Evolutionary conservation across 1,140 invertebrate genomes (phyloP).

Genomic region (Gryon sp.): DNA sequence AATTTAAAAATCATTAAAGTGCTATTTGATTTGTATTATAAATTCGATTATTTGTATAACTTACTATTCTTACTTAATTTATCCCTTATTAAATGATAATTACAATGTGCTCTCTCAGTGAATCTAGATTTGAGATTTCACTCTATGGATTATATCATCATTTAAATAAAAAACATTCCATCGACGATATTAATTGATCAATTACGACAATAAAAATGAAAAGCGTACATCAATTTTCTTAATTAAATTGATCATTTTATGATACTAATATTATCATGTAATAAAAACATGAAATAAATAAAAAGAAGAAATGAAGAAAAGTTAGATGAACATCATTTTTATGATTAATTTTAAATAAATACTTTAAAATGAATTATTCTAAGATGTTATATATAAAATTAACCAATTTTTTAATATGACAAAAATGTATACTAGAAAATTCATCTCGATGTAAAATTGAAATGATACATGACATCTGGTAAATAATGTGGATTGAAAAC

Average conservation of each 20-base stretch:
- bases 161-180: slow-evolving; percentile 18
- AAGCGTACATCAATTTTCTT: slow-evolving; percentile 15
- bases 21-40: too few relatives aligned
- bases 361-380: slow-evolving; percentile 16
- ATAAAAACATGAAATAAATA: too few relatives aligned
- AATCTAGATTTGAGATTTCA: slow-evolving; percentile 7
- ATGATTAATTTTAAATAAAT: too few relatives aligned
- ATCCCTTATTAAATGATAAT: too few relatives aligned
- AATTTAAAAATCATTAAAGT: neutral
- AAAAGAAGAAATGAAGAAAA: too few relatives aligned
- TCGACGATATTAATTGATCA: slow-evolving; percentile 30
- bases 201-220: slow-evolving; percentile 21
- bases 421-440: slow-evolving; percentile 19
- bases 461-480: slow-evolving; percentile 19
- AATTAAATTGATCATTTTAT: neutral
- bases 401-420: slow-evolving; percentile 10
- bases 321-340: too few relatives aligned
- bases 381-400: neutral
- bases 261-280: neutral
- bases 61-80: too few relatives aligned
- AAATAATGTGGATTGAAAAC: slow-evolving; percentile 12
- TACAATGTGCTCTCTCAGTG: too few relatives aligned
- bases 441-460: slow-evolving; percentile 14
- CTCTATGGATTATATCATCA: slow-evolving; percentile 6
- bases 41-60: too few relatives aligned